These are phyloP conservation scores for Dasypogon diadema DNA, from an alignment of 2,888 invertebrate genomes.

Conservation along the genomic window DNA sequence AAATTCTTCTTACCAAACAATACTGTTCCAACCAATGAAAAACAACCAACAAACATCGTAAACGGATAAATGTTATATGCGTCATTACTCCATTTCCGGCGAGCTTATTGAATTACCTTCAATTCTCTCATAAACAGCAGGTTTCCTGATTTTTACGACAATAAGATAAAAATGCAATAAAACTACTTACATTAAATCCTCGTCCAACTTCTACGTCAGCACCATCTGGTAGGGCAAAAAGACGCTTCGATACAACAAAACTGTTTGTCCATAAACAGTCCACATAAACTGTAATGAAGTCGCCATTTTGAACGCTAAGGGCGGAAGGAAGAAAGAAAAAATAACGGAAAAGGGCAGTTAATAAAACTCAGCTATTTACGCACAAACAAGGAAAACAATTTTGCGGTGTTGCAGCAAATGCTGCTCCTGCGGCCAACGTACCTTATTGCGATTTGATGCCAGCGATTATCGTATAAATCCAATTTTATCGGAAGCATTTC, in stretches of 20 bases:
- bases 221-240: conserved; percentile 65
- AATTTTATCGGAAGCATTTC: conserved; percentile 69
- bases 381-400: neutral
- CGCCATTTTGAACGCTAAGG: conserved; percentile 67
- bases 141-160: neutral
- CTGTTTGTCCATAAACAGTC: conserved; percentile 68
- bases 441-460: conserved; percentile 69
- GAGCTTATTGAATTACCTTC: neutral
- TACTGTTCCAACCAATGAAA: too few species aligned
- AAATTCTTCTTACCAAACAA: too few species aligned
- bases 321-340: conserved; percentile 16
- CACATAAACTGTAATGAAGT: conserved; percentile 68
- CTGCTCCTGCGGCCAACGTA: conserved; percentile 56
- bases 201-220: conserved; percentile 68
- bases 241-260: conserved; percentile 67
- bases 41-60: too few species aligned
- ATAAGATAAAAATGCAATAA: conserved; percentile 15
- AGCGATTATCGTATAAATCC: conserved; percentile 68
- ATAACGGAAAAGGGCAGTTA: conserved; percentile 50
- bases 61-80: too few species aligned
- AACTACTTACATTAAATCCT: conserved; percentile 66
- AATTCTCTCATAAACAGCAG: neutral
- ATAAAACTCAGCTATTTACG: neutral
- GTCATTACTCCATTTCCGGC: neutral
- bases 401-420: neutral